Base-by-base conservation (phyloP, 2,797 vertebrate species). In the Megalops cyprinoides region DNA sequence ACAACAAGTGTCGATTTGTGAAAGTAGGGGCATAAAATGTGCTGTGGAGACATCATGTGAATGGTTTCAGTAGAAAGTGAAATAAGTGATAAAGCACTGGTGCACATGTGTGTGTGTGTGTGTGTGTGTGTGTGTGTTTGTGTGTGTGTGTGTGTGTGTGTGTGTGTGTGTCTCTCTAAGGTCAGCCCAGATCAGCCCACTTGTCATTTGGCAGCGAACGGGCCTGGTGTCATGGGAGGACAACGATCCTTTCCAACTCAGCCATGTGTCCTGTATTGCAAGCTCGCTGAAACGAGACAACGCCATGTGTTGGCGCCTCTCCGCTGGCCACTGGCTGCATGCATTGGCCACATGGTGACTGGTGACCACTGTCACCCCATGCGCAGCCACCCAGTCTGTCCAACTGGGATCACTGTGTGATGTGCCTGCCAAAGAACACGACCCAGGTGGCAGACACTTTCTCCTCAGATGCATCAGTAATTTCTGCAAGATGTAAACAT, bases 181-280 rank as follows among this genome's bases (percentile, higher is more conserved):
- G 42, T 62, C 49, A n/a, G 44, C 25, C 4, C 18, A 4, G 69
- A 55, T 74, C 83, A 81, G 80, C 53, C 85, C 62, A 84, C 75
- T 56, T 5, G 79, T 83, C 86, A 82, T 86, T 88, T 88, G 89
- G 86, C 86, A 83, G 82, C 18, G 31, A 81, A 76, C 74, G 82
- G 82, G 86, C 79, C 83, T 73, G 14, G 23, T 79, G 82, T 84
- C 83, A 53, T 82, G 56, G 51, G 77, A 79, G 67, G 82, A 84
- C 14, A 71, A 81, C 82, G 42, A 82, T 83, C 81, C 79, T 78
- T 77, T 76, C 84, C 74, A 74, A 37, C 84, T 71, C 58, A 78
- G 77, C 82, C 60, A 83, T 86, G 83, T 53, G 77, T 83, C 82
- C 85, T 39, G 79, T 90, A 82, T 81, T 78, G 77, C 77, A 86